Percentiles rank a stretch among this genome's conserved stretches.
phyloP scores from a whole-genome alignment of 2,113 vertebrate species.

The Eidolon helvum region DNA sequence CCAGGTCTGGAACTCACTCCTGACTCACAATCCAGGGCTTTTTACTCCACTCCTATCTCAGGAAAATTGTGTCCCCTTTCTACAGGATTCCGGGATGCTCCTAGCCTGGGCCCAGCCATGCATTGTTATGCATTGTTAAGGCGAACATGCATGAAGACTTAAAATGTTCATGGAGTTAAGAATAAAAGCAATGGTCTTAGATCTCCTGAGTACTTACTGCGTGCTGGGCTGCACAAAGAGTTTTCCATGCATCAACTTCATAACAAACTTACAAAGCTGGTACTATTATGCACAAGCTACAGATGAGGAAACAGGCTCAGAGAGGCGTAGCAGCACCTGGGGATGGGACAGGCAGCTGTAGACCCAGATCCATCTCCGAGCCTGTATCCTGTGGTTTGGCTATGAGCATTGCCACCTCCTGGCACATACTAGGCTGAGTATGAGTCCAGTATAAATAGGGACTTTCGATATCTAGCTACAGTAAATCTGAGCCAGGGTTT shows the following conservation, averaged over 20 bases:
- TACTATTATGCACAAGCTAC: background rate
- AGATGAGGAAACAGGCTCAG: background rate
- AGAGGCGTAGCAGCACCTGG: background rate
- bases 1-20: background rate
- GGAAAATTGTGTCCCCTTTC: background rate
- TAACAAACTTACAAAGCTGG: background rate
- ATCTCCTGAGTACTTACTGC: background rate
- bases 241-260: background rate
- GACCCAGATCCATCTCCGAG: background rate
- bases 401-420: background rate
- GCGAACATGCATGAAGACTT: background rate
- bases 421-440: background rate
- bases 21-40: background rate
- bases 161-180: background rate
- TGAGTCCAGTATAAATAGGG: background rate
- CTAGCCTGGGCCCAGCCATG: background rate
- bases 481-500: background rate
- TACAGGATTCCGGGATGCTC: background rate
- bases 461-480: background rate
- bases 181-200: background rate
- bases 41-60: background rate
- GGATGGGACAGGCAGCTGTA: background rate
- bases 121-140: background rate
- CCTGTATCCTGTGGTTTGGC: accelerated
- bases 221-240: background rate